These are phyloP conservation scores for Gymnothorax javanicus DNA, from an alignment of 2,797 vertebrate species.

Conservation along the genomic window DNA sequence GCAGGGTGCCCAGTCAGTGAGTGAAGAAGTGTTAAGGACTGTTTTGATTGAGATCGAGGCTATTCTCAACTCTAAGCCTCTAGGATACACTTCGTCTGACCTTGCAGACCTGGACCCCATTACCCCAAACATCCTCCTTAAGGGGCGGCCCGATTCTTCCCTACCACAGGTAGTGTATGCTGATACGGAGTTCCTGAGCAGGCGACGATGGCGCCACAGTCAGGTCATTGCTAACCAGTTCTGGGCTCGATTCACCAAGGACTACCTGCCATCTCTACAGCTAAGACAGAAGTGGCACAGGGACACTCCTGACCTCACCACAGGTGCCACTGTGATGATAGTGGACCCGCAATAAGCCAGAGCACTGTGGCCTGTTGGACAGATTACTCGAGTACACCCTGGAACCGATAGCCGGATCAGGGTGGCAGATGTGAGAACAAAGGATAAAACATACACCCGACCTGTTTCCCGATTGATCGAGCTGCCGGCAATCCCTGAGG, in stretches of 20 bases:
- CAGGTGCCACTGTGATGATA: conserved; percentile 8
- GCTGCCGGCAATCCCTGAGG: no score
- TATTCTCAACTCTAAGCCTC: conserved; percentile 21
- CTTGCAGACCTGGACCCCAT: conserved; percentile 25
- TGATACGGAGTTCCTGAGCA: not conserved
- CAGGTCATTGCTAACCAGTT: conserved; percentile 8
- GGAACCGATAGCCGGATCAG: no score
- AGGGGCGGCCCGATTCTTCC: conserved; percentile 29
- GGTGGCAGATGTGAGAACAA: no score
- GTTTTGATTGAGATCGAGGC: conserved; percentile 22
- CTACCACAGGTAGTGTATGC: conserved; percentile 14
- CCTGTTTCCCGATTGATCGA: no score
- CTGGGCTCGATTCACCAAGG: conserved; percentile 23
- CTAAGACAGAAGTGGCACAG: conserved; percentile 23
- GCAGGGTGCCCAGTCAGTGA: not conserved
- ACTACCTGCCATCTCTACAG: conserved; percentile 23
- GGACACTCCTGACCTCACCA: conserved; percentile 9
- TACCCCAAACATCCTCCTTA: conserved; percentile 28
- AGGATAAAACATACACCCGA: no score
- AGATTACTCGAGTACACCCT: not conserved
- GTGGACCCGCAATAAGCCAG: conserved; percentile 27
- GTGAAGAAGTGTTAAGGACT: conserved; percentile 7
- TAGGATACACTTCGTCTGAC: conserved; percentile 32
- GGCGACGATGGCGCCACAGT: no score
- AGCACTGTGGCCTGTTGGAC: conserved; percentile 14